Base-by-base conservation (phyloP, 2,888 invertebrate genomes). In the Machimus rusticus region DNA sequence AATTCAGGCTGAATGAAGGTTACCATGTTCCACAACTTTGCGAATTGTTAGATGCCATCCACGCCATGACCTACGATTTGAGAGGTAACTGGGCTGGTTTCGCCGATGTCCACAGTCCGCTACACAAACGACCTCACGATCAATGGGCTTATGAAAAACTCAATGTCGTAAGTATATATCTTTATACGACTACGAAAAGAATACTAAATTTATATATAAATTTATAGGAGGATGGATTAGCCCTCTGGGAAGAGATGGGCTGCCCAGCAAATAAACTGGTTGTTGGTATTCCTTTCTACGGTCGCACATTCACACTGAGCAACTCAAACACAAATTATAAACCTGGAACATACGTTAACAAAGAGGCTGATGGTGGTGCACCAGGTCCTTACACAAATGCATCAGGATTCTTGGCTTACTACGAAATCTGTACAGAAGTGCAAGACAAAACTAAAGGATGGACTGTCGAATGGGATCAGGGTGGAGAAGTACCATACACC, bases 31-130 rank as follows among this genome's bases (percentile, higher is more conserved):
- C 97, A 16, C 97, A 98, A 91, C 93, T 98, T 79, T 97, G 97
- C 95, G 94, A 96, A 90, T 93, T 94, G 81, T 90, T 97, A 84
- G 97, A 97, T 91, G 97, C 97, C 0, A 95, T 97, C 86, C 97
- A 97, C 91, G 97, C 96, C 77, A 97, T 97, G 97, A 95, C 97
- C 0, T 97, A 97, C 91, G 97, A 97, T 92, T 94, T 97, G 78
- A 94, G 97, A 88, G 97, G 97, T 14, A 97, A 97, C 91, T 98
- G 98, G 98, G 97, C 96, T 1, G 98, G 98, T 19, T 97, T 97
- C 91, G 97, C 98, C 0, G 98, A 98, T 91, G 95, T 96, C 0
- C 98, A 98, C 91, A 97, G 97, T 90, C 97, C 98, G 0, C 93
- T 98, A 0, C 97, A 97, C 92, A 96, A 95, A 91, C 94, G 98